Evolutionary conservation across 2,113 vertebrate species (phyloP).

Genomic region (Callipepla squamata): DNA sequence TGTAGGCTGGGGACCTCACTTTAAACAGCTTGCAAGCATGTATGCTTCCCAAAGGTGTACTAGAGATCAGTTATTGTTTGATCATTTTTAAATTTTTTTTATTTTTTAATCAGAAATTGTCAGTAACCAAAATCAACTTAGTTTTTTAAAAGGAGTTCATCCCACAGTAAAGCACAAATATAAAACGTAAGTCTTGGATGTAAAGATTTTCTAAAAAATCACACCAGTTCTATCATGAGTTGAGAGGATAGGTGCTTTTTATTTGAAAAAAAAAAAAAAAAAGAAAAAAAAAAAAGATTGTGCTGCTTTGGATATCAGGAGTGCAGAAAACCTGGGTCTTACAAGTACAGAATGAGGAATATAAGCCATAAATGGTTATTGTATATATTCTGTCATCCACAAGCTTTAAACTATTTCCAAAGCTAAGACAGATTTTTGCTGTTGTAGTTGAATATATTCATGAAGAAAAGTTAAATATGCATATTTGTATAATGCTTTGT

Average conservation of each 20-base stretch:
- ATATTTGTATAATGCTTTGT: slow-evolving; percentile 32
- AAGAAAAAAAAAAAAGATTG: background rate
- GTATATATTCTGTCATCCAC: background rate
- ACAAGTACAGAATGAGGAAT: background rate
- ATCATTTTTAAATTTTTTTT: background rate
- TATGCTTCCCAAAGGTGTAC: slow-evolving; percentile 35
- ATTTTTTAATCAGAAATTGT: background rate
- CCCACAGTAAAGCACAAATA: background rate
- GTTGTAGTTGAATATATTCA: background rate
- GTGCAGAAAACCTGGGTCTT: background rate
- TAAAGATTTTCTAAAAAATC: background rate
- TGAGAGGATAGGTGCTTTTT: fast-evolving
- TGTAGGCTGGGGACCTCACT: slow-evolving; percentile 68
- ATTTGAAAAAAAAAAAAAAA: background rate
- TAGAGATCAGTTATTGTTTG: background rate
- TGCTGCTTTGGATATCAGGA: background rate
- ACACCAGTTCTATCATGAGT: fast-evolving
- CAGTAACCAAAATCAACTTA: background rate
- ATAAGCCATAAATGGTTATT: slow-evolving; percentile 8
- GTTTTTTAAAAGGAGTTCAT: background rate
- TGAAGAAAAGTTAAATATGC: slow-evolving; percentile 39
- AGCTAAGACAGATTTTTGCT: background rate
- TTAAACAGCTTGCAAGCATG: slow-evolving; percentile 80
- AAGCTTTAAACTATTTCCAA: slow-evolving; percentile 35
- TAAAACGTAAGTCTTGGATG: background rate